Base-by-base conservation (phyloP, 1,140 invertebrate species). In the Cydia pomonella region DNA sequence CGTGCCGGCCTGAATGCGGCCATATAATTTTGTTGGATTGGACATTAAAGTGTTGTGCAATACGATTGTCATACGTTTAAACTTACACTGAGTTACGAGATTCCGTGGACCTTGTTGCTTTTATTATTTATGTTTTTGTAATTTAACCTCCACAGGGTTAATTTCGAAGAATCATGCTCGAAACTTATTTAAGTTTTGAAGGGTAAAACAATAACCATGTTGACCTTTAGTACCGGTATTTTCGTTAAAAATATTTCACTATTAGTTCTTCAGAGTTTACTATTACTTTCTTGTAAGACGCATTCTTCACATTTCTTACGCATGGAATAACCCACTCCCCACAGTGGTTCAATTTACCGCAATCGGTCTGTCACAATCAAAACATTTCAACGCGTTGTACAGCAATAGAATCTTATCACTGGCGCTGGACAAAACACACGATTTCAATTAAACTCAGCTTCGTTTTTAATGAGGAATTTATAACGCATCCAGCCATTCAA, bases 371-470 rank as follows among this genome's bases (percentile, higher is more conserved):
- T 85, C 85, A 83, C 81, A 81, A n/a, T 87, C 85, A 84, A 78
- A 77, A 79, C 80, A 82, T 86, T 69, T 69, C 64, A 69, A 69
- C 64, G 64, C 64, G 41, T 69, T 69, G 64, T 69, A 69, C 27
- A 69, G 64, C 85, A 87, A 82, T 79, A 82, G 80, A 83, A 78
- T 77, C 84, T 92, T 92, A 92, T 91, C 90, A 78, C 76, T 81
- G 82, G 85, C 80, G 82, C 79, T 85, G 75, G 84, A 88, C 86
- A 88, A 86, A 84, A 91, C 89, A 91, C 84, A 91, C 86, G 87
- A 91, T 89, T 91, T 92, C 91, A 92, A 92, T 92, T 92, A 91
- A 87, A 89, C 84, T 82, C 84, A 80, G 84, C 82, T 86, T 85
- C 85, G 83, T 85, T 87, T 88, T 88, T 84, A 87, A 87, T 83